Conservation (phyloP, 2,113 vertebrate genomes). For the Symphodus melops region DNA sequence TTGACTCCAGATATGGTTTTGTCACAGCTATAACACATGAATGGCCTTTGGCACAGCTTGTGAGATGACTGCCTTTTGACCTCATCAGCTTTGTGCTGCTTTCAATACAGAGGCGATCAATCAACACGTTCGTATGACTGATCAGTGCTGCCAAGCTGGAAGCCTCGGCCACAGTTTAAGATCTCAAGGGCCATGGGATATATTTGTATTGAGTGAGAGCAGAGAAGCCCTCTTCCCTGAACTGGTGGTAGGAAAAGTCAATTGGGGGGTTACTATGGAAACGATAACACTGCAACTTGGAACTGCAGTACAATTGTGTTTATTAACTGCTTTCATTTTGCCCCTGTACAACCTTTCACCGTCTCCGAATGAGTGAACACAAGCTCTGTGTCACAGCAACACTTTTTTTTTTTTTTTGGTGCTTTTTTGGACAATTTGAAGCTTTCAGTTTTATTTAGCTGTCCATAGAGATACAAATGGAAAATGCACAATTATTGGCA, state of each 20-base stretch:
- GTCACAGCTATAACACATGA: constrained; percentile 56
- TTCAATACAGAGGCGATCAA: constrained; percentile 65
- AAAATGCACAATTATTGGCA: neutral
- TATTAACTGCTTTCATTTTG: constrained; percentile 34
- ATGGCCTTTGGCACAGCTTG: constrained; percentile 55
- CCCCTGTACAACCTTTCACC: neutral
- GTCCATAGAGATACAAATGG: neutral
- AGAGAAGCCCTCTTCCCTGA: constrained; percentile 67
- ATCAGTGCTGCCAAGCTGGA: constrained; percentile 56
- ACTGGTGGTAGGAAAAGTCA: constrained; percentile 61
- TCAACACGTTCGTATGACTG: constrained; percentile 45
- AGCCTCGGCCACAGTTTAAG: constrained; percentile 36
- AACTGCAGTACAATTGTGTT: constrained; percentile 51
- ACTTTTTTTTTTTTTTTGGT: no score
- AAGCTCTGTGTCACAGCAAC: constrained; percentile 4
- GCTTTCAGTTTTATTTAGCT: constrained; percentile 10
- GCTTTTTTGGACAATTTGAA: neutral
- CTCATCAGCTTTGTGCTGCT: constrained; percentile 56
- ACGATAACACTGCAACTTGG: constrained; percentile 71
- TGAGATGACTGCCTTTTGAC: constrained; percentile 66
- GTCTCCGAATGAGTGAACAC: constrained; percentile 13
- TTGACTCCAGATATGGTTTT: constrained; percentile 62
- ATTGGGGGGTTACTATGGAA: constrained; percentile 75
- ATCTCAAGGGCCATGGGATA: constrained; percentile 39
- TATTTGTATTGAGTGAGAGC: constrained; percentile 58